Evolutionary conservation across 1,140 invertebrate genomes (phyloP).

Genomic region (Sarcophaga peregrina): DNA sequence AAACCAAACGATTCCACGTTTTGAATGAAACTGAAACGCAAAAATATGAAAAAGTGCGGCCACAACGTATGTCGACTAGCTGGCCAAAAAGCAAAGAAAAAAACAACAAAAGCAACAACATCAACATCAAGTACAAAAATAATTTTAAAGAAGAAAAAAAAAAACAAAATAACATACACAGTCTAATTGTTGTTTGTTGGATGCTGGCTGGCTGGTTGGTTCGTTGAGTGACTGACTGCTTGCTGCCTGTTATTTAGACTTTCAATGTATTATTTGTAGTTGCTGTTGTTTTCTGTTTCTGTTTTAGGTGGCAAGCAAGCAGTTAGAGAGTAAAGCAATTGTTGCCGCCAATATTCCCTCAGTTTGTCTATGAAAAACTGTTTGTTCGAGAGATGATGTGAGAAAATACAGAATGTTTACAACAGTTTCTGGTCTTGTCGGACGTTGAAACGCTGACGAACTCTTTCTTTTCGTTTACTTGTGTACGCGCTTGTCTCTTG

Average conservation of each 20-base stretch:
- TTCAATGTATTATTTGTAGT: background rate
- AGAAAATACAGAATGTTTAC: constrained; percentile 26
- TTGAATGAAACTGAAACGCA: constrained; percentile 63
- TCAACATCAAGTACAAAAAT: too few relatives aligned
- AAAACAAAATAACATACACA: background rate
- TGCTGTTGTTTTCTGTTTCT: constrained; percentile 3
- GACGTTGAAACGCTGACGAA: too few relatives aligned
- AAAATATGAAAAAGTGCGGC: constrained; percentile 48
- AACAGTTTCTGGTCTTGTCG: background rate
- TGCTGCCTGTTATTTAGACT: background rate
- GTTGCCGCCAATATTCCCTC: constrained; percentile 31
- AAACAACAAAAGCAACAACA: too few relatives aligned
- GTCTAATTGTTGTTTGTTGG: constrained; percentile 27
- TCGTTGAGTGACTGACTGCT: constrained; percentile 13
- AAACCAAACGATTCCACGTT: constrained; percentile 60
- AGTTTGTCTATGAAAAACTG: constrained; percentile 36
- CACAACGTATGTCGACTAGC: constrained; percentile 37
- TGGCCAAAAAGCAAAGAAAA: constrained; percentile 31
- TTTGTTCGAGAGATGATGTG: constrained; percentile 19
- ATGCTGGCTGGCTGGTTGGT: constrained; percentile 16
- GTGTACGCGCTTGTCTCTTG: background rate
- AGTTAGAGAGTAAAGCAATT: background rate
- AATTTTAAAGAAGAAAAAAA: too few relatives aligned
- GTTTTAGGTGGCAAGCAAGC: constrained; percentile 10
- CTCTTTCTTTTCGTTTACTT: too few relatives aligned